phyloP scores from a whole-genome alignment of 2,888 invertebrate genomes.

The Blomia tropicalis region DNA sequence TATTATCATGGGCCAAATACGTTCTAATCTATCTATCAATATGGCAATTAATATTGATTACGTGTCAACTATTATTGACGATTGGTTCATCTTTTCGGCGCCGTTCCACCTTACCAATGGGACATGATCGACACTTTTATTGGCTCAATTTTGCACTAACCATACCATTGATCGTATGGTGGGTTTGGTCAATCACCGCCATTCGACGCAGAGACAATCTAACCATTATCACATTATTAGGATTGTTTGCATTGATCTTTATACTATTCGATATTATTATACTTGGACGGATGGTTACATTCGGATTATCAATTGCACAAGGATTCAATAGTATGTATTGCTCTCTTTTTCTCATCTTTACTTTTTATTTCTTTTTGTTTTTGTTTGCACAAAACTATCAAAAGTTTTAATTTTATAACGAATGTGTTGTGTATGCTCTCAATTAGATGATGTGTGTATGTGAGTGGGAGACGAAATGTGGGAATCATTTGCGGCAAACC shows the following conservation, averaged over 20 bases:
- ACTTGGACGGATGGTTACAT: not conserved
- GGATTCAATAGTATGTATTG: not conserved
- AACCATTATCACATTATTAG: not conserved
- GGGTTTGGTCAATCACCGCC: not conserved
- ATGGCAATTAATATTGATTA: constrained; percentile 12
- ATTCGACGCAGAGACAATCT: not conserved
- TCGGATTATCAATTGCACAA: not conserved
- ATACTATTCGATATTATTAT: constrained; percentile 1
- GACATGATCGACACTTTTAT: not conserved
- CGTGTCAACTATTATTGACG: not conserved
- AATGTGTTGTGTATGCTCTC: too few relatives aligned
- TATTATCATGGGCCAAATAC: not conserved
- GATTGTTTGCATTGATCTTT: not conserved
- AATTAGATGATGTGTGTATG: too few relatives aligned
- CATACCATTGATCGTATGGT: not conserved
- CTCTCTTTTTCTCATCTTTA: not conserved
- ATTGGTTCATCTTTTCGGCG: not conserved
- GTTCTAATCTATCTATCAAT: not conserved
- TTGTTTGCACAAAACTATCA: too few relatives aligned
- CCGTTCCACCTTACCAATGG: not conserved
- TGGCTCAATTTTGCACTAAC: not conserved
- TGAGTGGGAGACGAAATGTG: too few relatives aligned
- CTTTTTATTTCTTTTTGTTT: not conserved
- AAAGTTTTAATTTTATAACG: too few relatives aligned
- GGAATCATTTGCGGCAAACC: too few relatives aligned